These are phyloP conservation scores for Alaudala cheleensis DNA, from an alignment of 2,113 vertebrate species.

Conservation along the genomic window DNA sequence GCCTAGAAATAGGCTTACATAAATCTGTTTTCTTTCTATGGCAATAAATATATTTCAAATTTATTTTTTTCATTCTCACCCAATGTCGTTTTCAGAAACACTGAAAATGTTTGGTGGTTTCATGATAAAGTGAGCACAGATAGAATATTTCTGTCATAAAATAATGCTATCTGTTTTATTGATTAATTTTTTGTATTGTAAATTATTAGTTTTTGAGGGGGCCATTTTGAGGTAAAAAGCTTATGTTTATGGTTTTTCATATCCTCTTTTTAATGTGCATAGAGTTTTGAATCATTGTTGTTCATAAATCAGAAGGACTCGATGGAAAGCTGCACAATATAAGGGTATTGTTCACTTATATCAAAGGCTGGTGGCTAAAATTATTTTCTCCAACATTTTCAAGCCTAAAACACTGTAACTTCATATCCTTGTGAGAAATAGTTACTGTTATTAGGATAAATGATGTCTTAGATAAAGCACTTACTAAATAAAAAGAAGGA, in stretches of 20 bases:
- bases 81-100: neutral
- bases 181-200: neutral
- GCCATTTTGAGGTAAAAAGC: neutral
- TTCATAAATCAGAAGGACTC: neutral
- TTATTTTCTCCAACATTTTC: neutral
- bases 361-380: neutral
- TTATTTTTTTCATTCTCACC: neutral
- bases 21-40: neutral
- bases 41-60: conserved; percentile 1
- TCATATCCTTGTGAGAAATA: neutral
- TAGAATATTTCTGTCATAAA: neutral
- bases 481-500: neutral
- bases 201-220: neutral
- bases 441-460: neutral
- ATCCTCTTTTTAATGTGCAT: neutral
- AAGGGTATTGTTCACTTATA: neutral
- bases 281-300: neutral
- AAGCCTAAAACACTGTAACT: neutral
- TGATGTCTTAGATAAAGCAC: neutral
- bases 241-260: neutral
- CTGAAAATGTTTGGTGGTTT: neutral
- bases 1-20: neutral
- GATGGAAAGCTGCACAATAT: neutral
- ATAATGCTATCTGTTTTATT: neutral
- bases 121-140: neutral